A percentile compares a stretch with the other conserved stretches of the same genome.
phyloP scores from a whole-genome alignment of 35 echinoderm and acorn worm genomes.

The Strongylocentrotus purpuratus region DNA sequence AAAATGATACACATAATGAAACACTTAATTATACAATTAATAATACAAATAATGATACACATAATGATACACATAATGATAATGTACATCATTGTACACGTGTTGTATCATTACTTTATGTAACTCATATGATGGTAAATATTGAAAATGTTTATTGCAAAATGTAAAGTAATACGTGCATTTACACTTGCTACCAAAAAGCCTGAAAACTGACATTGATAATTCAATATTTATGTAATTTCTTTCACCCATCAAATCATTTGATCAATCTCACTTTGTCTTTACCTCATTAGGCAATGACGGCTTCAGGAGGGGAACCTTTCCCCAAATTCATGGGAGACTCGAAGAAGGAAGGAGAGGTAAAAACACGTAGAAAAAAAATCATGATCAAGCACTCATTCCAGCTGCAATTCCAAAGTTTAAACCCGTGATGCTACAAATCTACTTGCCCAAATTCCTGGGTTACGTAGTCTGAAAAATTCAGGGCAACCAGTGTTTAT shows the following conservation, averaged over 20 bases:
- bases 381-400: background rate
- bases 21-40: too few species aligned
- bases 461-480: background rate
- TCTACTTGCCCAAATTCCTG: background rate
- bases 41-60: too few species aligned
- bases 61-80: too few species aligned
- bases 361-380: background rate
- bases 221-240: too few species aligned
- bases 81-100: too few species aligned
- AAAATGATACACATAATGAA: too few species aligned
- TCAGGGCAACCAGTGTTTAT: too few species aligned
- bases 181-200: background rate
- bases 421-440: background rate
- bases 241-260: background rate
- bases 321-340: constrained; percentile 89
- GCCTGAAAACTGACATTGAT: background rate
- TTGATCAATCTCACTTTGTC: background rate
- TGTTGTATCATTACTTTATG: too few species aligned
- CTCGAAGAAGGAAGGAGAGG: constrained; percentile 86
- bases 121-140: too few species aligned
- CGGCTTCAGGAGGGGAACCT: constrained; percentile 73
- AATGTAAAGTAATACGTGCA: too few species aligned
- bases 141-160: too few species aligned
- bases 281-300: constrained; percentile 76
- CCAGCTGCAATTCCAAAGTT: background rate